These are phyloP conservation scores for Augiades crinisus DNA, from an alignment of 2,888 invertebrate species.

Conservation along the genomic window DNA sequence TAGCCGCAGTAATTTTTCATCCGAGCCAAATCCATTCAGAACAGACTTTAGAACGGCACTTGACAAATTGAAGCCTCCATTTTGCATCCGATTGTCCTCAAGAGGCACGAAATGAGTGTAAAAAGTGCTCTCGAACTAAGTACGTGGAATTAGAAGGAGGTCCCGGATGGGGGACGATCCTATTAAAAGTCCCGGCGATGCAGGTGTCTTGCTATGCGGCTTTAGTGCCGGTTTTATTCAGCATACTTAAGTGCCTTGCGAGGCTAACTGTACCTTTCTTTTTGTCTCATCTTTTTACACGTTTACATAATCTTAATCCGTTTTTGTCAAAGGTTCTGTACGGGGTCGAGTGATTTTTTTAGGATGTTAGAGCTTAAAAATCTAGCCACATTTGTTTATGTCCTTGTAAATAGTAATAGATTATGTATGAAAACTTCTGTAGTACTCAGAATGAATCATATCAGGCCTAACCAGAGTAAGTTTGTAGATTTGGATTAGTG, in stretches of 20 bases:
- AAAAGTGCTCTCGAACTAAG: slow-evolving; percentile 63
- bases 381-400: too few species aligned
- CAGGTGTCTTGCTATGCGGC: slow-evolving; percentile 44
- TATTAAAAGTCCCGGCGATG: slow-evolving; percentile 51
- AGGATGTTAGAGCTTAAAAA: too few species aligned
- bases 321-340: too few species aligned
- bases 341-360: too few species aligned
- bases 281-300: background rate
- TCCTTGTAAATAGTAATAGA: too few species aligned
- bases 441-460: too few species aligned
- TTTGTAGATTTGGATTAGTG: too few species aligned
- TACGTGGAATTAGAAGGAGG: slow-evolving; percentile 59
- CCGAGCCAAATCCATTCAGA: slow-evolving; percentile 20
- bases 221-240: slow-evolving; percentile 28
- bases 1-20: slow-evolving; percentile 23
- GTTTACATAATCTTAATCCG: too few species aligned
- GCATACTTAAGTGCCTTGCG: background rate
- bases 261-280: background rate
- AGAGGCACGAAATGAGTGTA: slow-evolving; percentile 63
- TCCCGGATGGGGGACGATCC: slow-evolving; percentile 51
- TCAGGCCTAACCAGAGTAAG: too few species aligned
- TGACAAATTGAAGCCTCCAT: slow-evolving; percentile 51
- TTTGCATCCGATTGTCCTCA: slow-evolving; percentile 61
- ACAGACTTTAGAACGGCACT: slow-evolving; percentile 23
- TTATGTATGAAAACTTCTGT: too few species aligned